phyloP scores from a whole-genome alignment of 1,140 invertebrate species.

The Colletes gigas region DNA sequence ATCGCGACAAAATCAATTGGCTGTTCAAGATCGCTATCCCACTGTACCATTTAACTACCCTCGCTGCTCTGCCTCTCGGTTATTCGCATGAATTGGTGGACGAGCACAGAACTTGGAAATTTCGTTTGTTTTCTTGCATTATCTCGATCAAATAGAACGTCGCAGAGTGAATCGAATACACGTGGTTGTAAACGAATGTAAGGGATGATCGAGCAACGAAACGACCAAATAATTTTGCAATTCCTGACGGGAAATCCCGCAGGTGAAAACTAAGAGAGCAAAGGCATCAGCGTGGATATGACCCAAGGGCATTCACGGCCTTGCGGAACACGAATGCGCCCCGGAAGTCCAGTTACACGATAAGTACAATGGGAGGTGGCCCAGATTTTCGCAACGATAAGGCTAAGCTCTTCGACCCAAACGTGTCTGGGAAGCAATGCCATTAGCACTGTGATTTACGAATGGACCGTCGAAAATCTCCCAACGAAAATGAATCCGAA shows the following conservation, averaged over 20 bases:
- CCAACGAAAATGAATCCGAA: no score
- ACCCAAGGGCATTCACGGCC: constrained; percentile 2
- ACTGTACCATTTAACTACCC: no score
- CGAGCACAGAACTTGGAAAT: no score
- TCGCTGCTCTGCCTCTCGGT: no score
- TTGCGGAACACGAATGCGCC: constrained; percentile 13
- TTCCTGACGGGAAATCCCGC: background rate
- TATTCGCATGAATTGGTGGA: no score
- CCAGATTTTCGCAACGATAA: constrained; percentile 1
- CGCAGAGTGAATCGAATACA: background rate
- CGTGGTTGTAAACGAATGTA: background rate
- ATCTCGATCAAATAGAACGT: background rate
- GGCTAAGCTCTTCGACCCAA: background rate
- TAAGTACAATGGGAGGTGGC: background rate
- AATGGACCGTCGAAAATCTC: no score
- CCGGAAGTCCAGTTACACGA: constrained; percentile 28
- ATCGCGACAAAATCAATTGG: background rate
- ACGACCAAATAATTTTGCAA: background rate
- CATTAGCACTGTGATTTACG: background rate
- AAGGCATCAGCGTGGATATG: background rate
- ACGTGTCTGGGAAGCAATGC: no score
- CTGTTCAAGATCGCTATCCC: background rate
- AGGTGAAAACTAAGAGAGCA: background rate
- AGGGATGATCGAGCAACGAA: background rate
- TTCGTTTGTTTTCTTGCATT: background rate